Conservation (phyloP, 2,113 vertebrate genomes). For the Leucopternis melanops region DNA sequence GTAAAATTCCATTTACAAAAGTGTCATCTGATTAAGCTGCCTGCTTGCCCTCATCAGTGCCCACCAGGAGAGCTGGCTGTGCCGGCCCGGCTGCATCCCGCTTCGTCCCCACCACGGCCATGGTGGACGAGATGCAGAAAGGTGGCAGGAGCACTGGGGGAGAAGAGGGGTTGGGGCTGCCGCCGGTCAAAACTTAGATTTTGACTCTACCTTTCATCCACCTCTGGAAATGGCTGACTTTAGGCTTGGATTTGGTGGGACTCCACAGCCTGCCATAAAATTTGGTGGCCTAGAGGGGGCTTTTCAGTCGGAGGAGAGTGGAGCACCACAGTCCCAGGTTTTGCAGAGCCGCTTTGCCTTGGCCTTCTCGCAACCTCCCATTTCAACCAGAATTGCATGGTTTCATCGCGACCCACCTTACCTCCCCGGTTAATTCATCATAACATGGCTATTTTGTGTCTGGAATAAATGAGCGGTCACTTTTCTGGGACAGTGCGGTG, state of each 20-base stretch:
- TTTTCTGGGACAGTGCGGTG: background rate
- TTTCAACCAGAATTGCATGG: background rate
- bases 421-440: background rate
- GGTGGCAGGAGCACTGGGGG: accelerated
- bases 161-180: background rate
- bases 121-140: background rate
- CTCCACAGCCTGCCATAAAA: background rate
- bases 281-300: no score
- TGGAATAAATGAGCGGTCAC: background rate
- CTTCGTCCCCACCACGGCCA: accelerated
- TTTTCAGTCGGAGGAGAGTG: background rate
- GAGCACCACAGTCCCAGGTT: background rate
- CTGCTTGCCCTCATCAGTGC: background rate
- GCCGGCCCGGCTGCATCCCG: background rate
- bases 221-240: background rate
- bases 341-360: background rate
- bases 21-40: background rate
- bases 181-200: background rate
- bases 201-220: background rate
- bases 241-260: background rate
- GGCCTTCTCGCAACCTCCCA: no score
- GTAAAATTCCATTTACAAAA: background rate
- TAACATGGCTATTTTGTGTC: background rate
- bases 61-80: background rate
- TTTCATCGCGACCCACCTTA: background rate